Base-by-base conservation (phyloP, 2,888 invertebrate genomes). In the Lasioglossum vierecki region DNA sequence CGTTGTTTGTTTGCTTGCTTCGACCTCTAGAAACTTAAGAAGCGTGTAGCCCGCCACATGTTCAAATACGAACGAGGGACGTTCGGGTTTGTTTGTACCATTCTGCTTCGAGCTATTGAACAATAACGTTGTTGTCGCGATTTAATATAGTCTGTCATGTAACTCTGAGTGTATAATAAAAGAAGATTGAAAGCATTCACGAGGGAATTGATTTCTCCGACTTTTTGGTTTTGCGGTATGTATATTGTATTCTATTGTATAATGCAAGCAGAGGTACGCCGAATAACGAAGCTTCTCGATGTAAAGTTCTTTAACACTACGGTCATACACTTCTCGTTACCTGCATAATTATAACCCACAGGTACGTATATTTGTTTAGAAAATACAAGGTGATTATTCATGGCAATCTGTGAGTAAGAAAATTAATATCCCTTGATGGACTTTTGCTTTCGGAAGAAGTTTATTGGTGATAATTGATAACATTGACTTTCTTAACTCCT, bases 101-200 rank as follows among this genome's bases (percentile, higher is more conserved):
- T 41, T 68, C 46, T 49, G 83, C 76, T 83, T 82, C 77, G 41
- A 84, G 57, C 35, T 82, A 49, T 81, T 39, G 63, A 84, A 74
- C 68, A 74, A 57, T 82, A 74, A 74, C 22, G 77, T 84, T 70
- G 73, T 77, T 84, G 73, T 70, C 60, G 60, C 77, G 70, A 84
- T 74, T 77, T 83, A 82, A 74, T 49, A 84, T 84, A 84, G 77
- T 13, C 57, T 83, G 76, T 82, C 81, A 83, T 84, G 83, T 84
- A 84, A 84, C 73, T 82, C 83, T 82, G 77, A 84, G 68, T 82
- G 83, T 84, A 84, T 18, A 82, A 84, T 82, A 84, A 84, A 84
- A 76, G 57, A 18, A 73, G 83, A 73, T 81, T 83, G 76, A 82
- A 77, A 84, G 73, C 49, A 77, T 39, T 57, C 60, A 82, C 57